Base-by-base conservation (phyloP, 2,888 invertebrate genomes). In the Metalampra italica region DNA sequence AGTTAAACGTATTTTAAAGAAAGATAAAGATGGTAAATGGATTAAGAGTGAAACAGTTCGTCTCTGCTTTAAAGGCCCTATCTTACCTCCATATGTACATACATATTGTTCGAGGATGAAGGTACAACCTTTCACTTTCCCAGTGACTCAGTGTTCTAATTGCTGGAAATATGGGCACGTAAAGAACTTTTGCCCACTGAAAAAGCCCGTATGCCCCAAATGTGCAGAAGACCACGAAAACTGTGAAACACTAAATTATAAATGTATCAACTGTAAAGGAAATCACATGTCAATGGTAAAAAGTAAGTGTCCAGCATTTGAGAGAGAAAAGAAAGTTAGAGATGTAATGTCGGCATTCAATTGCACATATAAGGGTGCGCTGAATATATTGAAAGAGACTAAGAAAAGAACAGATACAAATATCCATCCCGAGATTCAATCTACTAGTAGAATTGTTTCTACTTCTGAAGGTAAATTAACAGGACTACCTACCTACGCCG, bases 111-210 rank as follows among this genome's bases (percentile, higher is more conserved):
- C 7, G 5, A 30, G 30, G 30, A 7, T 30, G 5, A 30, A 30
- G 30, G 30, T 30, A 8, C 7, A 30, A 30, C 30, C 53, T 0
- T 56, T 48, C 39, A 14, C 47, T 2, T 53, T 51, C 14, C 55
- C 54, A 0, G 57, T 55, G 1, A 54, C 56, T 0, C 55, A 57
- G 29, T 60, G 57, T 29, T 56, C 57, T 8, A 34, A 45, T 2
- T 60, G 57, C 38, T 60, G 56, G 56, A 49, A 41, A 46, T 53
- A 45, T 34, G 59, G 59, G 9, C 55, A 56, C 29, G 40, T 46
- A 7, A 9, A 11, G 8, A 42, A 44, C 9, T 14, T 50, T 15
- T 60, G 57, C 11, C 54, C 60, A 7, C 43, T 51, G 1, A 47
- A 46, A 1, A 53, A 53, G 39, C 36, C 47, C 3, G 43, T 51